These are phyloP conservation scores for Acrossocheilus wenchowensis DNA, from an alignment of 2,797 vertebrate species.

Conservation along the genomic window DNA sequence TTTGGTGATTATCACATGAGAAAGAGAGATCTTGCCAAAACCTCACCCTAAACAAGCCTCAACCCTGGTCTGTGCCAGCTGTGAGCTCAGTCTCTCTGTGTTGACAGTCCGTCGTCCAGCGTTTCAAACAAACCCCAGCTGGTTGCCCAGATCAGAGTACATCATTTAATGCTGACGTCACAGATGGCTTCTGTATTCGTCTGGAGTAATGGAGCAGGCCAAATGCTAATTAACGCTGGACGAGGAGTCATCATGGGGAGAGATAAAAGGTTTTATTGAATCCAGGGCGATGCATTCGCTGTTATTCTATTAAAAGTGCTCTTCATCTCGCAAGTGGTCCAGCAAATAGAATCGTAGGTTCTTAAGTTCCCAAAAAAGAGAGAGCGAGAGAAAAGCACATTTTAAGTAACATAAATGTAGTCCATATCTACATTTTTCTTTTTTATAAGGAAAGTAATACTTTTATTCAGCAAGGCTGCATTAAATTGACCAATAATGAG, in stretches of 20 bases:
- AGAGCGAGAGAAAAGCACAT: background rate
- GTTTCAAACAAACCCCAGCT: slow-evolving; percentile 30
- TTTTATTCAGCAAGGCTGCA: background rate
- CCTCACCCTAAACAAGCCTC: background rate
- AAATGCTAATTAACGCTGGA: slow-evolving; percentile 20
- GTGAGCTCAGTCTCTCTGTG: slow-evolving; percentile 30
- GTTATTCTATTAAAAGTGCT: slow-evolving; percentile 23
- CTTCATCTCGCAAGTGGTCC: background rate
- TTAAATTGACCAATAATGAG: background rate
- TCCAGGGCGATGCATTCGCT: background rate
- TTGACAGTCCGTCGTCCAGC: slow-evolving; percentile 37
- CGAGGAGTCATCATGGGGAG: background rate
- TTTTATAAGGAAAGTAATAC: background rate
- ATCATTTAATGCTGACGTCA: slow-evolving; percentile 44
- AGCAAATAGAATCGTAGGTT: background rate
- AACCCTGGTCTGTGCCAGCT: slow-evolving; percentile 14
- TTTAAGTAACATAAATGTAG: background rate
- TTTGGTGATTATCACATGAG: slow-evolving; percentile 7
- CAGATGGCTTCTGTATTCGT: slow-evolving; percentile 26
- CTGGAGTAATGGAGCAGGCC: slow-evolving; percentile 42
- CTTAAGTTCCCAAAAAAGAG: background rate
- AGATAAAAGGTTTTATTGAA: slow-evolving; percentile 23
- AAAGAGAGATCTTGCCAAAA: background rate
- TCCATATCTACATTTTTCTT: background rate
- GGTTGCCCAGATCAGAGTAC: slow-evolving; percentile 20